Conservation (phyloP, 2,113 vertebrate genomes). For the Ophiodon elongatus region DNA sequence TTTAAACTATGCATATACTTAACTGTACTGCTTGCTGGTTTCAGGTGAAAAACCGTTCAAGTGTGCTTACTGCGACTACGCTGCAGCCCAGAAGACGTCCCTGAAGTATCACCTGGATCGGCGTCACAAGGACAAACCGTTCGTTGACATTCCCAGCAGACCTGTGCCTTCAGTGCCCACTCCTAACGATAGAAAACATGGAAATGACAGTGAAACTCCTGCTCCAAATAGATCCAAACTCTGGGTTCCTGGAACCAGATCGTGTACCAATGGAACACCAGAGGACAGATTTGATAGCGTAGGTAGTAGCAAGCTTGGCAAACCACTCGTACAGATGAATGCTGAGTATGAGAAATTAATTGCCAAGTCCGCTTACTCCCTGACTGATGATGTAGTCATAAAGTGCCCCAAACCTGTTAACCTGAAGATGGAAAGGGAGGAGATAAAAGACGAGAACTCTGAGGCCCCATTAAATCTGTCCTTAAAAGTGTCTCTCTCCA, state of each 20-base stretch:
- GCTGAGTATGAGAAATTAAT: constrained; percentile 48
- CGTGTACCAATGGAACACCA: constrained; percentile 12
- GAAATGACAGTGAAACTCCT: constrained; percentile 47
- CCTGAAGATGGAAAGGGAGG: constrained; percentile 67
- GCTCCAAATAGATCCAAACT: constrained; percentile 82
- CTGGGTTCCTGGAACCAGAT: constrained; percentile 48
- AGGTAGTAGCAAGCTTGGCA: constrained; percentile 19
- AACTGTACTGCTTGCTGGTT: constrained; percentile 31
- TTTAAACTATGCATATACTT: neutral
- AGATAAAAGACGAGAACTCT: constrained; percentile 51
- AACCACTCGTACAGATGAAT: constrained; percentile 47
- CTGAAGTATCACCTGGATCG: constrained; percentile 95
- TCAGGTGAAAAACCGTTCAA: constrained; percentile 97
- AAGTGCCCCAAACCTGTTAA: constrained; percentile 62
- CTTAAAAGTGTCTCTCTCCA: constrained; percentile 76
- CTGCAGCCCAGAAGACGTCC: constrained; percentile 97
- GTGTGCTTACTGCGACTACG: constrained; percentile 96
- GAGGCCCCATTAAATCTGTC: constrained; percentile 91
- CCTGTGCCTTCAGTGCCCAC: constrained; percentile 50
- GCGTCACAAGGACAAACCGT: constrained; percentile 92
- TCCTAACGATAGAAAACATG: constrained; percentile 51
- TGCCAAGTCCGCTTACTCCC: constrained; percentile 34
- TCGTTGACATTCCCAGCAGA: constrained; percentile 75
- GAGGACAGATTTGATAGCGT: constrained; percentile 41
- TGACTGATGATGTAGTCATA: constrained; percentile 21